These are phyloP conservation scores for Amiota minor DNA, from an alignment of 2,888 invertebrate species.

Conservation along the genomic window DNA sequence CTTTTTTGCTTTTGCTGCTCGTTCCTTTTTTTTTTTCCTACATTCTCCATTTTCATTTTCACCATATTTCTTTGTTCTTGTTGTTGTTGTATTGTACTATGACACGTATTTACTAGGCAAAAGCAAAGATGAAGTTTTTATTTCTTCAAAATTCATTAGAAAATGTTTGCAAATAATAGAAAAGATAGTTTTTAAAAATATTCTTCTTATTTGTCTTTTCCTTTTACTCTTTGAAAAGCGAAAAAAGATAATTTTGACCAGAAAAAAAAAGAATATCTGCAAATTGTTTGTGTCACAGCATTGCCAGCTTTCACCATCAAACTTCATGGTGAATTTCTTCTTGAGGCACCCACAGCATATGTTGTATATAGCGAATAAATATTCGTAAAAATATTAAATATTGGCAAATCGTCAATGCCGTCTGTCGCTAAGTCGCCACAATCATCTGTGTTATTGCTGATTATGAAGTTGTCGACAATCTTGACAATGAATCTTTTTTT, in stretches of 20 bases:
- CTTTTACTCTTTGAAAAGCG: neutral
- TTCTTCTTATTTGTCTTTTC: neutral
- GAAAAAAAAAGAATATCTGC: neutral
- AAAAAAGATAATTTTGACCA: neutral
- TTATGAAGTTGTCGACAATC: constrained; percentile 48
- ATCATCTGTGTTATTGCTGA: neutral
- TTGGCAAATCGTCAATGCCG: neutral
- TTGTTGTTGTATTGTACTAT: constrained; percentile 47
- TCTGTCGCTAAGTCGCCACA: no score
- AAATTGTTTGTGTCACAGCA: neutral
- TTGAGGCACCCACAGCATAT: neutral
- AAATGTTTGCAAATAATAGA: neutral
- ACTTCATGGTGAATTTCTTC: constrained; percentile 1
- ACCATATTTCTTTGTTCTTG: constrained; percentile 56
- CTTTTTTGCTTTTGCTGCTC: constrained; percentile 10
- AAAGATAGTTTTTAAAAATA: neutral
- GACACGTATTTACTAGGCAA: constrained; percentile 54
- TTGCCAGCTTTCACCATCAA: neutral
- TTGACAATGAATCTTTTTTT: constrained; percentile 35
- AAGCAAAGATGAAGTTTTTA: neutral
- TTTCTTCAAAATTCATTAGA: neutral
- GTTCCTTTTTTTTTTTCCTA: constrained; percentile 7
- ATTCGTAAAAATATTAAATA: neutral
- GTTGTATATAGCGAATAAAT: neutral
- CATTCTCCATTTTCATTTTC: constrained; percentile 41